Evolutionary conservation across 2,797 vertebrate genomes (phyloP).

Genomic region (Cryptoprocta ferox): DNA sequence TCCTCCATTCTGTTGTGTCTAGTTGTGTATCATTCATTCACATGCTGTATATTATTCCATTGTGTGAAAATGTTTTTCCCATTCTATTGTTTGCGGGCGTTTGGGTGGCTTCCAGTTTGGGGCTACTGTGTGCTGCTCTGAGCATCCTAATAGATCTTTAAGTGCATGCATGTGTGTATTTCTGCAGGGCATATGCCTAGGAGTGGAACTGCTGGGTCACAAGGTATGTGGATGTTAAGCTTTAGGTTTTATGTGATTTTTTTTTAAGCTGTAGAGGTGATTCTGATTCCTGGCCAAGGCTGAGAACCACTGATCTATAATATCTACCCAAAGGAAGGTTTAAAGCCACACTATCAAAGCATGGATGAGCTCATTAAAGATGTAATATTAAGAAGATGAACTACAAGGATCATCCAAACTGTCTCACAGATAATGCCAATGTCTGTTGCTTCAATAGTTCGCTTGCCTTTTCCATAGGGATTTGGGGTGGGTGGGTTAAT

Average conservation of each 20-base stretch:
- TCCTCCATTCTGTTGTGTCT: not conserved
- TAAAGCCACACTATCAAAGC: conserved; percentile 70
- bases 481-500: conserved; percentile 19
- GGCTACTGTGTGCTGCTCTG: not conserved
- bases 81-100: not conserved
- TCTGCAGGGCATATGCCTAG: conserved; percentile 10
- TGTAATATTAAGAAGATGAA: conserved; percentile 71
- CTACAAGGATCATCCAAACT: conserved; percentile 60
- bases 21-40: conserved; percentile 7
- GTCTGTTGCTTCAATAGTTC: conserved; percentile 63
- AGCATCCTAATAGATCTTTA: not conserved
- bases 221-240: conserved; percentile 40
- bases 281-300: conserved; percentile 67
- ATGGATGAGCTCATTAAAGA: conserved; percentile 73
- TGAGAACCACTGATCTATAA: conserved; percentile 60
- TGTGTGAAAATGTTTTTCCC: conserved; percentile 25
- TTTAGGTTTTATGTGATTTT: conserved; percentile 50
- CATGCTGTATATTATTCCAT: not conserved
- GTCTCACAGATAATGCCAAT: conserved; percentile 63
- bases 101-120: conserved; percentile 26
- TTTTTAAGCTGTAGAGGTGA: conserved; percentile 59
- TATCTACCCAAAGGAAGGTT: conserved; percentile 69
- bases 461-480: conserved; percentile 36
- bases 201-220: conserved; percentile 38
- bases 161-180: not conserved